Evolutionary conservation across 2,113 vertebrate species (phyloP).

Genomic region (Callithrix jacchus): DNA sequence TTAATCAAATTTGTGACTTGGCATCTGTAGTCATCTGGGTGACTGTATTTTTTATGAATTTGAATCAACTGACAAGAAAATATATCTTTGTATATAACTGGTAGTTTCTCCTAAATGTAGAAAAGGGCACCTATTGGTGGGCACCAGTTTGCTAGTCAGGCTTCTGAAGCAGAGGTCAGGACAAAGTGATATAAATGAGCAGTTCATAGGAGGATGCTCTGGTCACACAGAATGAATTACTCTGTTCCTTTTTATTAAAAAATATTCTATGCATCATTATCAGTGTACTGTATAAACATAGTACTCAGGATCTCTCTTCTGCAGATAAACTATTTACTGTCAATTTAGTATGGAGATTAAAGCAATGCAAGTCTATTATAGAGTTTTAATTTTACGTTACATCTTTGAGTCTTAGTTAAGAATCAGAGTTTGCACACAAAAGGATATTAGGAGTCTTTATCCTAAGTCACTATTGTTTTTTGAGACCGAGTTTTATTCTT

Average conservation of each 20-base stretch:
- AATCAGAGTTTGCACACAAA: not conserved
- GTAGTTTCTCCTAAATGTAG: not conserved
- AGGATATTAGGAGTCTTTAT: not conserved
- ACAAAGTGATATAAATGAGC: not conserved
- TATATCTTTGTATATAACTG: not conserved
- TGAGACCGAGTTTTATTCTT: no score
- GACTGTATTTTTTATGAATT: constrained; percentile 48
- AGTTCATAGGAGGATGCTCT: not conserved
- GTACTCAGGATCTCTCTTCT: not conserved
- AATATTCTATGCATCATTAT: not conserved
- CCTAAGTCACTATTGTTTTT: not conserved
- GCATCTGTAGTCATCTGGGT: constrained; percentile 19
- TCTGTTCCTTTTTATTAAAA: not conserved
- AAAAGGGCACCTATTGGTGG: not conserved
- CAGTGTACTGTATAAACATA: not conserved
- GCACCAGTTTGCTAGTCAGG: not conserved
- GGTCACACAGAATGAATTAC: not conserved
- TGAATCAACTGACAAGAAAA: constrained; percentile 27
- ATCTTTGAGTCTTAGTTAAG: not conserved
- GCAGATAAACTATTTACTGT: not conserved
- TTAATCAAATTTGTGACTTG: constrained; percentile 44
- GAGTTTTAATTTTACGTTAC: not conserved
- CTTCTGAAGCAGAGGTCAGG: not conserved
- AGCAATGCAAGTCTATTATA: not conserved
- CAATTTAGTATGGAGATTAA: not conserved